Evolutionary conservation across 2,113 vertebrate species (phyloP), one percentile per base, ranked within the genome.

Genomic region (Pollimyrus isidori): DNA sequence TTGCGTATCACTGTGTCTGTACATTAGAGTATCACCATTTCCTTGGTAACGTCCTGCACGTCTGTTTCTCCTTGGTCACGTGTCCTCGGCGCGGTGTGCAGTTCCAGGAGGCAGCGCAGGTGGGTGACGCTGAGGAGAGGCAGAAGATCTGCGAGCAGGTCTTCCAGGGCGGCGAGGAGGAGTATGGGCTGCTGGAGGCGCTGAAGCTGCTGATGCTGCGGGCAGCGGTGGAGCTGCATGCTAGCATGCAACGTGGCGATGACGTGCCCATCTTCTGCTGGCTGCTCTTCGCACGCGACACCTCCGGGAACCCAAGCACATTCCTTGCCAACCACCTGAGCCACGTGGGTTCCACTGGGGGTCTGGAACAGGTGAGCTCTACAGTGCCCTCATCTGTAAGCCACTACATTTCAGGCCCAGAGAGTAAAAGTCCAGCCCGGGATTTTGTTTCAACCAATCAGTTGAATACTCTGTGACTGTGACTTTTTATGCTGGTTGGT

Each of bases 211-310:
- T 99, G 89, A 99, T 99, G 98, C 95, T 99, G 88, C 95, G 92
- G 92, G 94, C 96, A 15, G 97, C 98, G 1, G 95, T 96, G 56
- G 94, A 97, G 90, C 96, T 99, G 19, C 97, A 98, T 89, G 88
- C 95, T 0, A 91, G 94, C 39, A 97, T 96, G 94, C 95, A 95
- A 91, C 94, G 91, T 9, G 97, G 96, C 10, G 95, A 91, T 21
- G 98, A 98, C 23, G 97, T 99, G 3, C 98, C 98, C 0, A 94
- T 99, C 83, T 99, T 99, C 95, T 98, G 97, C 30, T 98, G 97
- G 97, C 95, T 99, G 48, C 94, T 99, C 85, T 99, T 99, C 84
- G 98, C 98, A 3, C 96, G 98, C 50, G 98, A 99, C 93, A 97
- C 97, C 0, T 99, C 98, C 0, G 95, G 92, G 90, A 96, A 96